Base-by-base conservation (phyloP, 2,888 invertebrate genomes). In the Baccha elongata region DNA sequence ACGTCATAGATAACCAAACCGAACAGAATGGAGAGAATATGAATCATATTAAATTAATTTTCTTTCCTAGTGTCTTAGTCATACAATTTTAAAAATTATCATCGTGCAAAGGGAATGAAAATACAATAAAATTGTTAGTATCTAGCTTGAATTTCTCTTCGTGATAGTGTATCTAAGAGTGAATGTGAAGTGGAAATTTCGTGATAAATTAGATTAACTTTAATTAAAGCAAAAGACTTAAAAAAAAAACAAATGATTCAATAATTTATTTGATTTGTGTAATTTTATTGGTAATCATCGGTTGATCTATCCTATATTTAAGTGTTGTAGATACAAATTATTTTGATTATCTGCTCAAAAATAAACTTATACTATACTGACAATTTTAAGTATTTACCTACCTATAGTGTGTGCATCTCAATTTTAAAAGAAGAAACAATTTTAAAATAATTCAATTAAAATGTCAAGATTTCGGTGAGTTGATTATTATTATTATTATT, bases 381-480 rank as follows among this genome's bases (percentile, higher is more conserved):
- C 58, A 69, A 44, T 26, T 13, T 21, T 40, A n/a, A n/a, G n/a
- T n/a, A n/a, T n/a, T n/a, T n/a, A n/a, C n/a, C n/a, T n/a, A n/a
- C n/a, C n/a, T n/a, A n/a, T 26, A 26, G 4, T 48, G 17, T 35
- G 13, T 40, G 37, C 37, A 40, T 48, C 5, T 32, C 3, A 44
- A 40, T 60, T 42, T 53, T 6, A n/a, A 10, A 35, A 21, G n/a
- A 26, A 52, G 35, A 53, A 55, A 37, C 21, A 19, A n/a, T 19
- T 40, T 4, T 29, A 35, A 35, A 48, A 13, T 26, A 46, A 58
- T n/a, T 55, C 29, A 32, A 32, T 15, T 55, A 78, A 72, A 62
- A 83, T 78, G 78, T 78, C 72, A 58, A 72, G 83, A 83, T 78
- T 83, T 62, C 72, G 83, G 83, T 83, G 52, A 83, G 83, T 83